Percentiles rank a stretch among this genome's conserved stretches.
These are phyloP conservation scores for Chiloscyllium punctatum DNA, from an alignment of 2,797 vertebrate species.

Conservation along the genomic window DNA sequence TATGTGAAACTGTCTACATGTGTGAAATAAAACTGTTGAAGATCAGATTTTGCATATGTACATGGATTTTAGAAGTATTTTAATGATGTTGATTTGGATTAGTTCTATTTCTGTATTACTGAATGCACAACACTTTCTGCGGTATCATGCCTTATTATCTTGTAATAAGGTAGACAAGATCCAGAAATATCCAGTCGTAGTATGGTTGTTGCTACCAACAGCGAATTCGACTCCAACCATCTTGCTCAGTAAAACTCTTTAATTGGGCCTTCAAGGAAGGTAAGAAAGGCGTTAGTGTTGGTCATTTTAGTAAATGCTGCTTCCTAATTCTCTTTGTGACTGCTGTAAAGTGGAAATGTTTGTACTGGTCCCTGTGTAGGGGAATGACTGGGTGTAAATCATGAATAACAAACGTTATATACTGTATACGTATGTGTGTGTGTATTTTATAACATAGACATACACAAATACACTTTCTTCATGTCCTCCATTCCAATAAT, in stretches of 20 bases:
- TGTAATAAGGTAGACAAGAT: not conserved
- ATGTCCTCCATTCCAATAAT: no score
- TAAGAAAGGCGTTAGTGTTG: not conserved
- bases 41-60: not conserved
- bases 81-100: not conserved
- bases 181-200: not conserved
- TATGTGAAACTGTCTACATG: not conserved
- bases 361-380: not conserved
- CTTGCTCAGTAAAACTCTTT: not conserved
- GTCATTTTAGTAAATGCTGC: not conserved
- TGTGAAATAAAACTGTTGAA: not conserved
- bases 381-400: not conserved
- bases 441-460: no score
- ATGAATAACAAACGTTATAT: no score
- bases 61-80: not conserved
- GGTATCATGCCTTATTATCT: not conserved
- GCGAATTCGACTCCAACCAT: not conserved
- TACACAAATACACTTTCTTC: no score
- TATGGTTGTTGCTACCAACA: not conserved
- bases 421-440: no score
- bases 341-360: not conserved
- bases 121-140: not conserved
- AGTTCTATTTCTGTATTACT: not conserved
- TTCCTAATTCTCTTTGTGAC: not conserved
- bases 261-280: not conserved